A percentile compares a stretch with the other conserved stretches of the same genome.
Conservation (phyloP, 2,888 invertebrate genomes). For the Chloroclystis v-ata region DNA sequence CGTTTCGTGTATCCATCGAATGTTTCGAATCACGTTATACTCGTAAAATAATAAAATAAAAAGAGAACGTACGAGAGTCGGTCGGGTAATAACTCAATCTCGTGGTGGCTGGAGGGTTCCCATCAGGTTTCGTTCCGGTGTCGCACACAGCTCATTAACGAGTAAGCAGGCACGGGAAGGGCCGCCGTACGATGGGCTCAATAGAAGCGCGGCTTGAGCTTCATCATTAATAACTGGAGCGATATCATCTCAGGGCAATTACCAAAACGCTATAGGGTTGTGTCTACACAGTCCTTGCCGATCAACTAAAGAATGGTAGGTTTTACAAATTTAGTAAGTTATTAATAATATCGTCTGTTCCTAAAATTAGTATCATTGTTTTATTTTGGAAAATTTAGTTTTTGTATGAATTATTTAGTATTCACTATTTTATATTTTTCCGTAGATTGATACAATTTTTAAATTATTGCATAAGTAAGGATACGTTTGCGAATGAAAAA, state of each 20-base stretch:
- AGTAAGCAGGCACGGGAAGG: constrained; percentile 54
- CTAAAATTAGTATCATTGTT: too few relatives aligned
- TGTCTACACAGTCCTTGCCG: constrained; percentile 22
- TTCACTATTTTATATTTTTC: too few relatives aligned
- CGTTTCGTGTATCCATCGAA: background rate
- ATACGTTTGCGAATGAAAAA: too few relatives aligned
- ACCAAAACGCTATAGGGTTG: constrained; percentile 55
- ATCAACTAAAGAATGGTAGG: too few relatives aligned
- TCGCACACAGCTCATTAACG: constrained; percentile 59
- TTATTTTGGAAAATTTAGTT: too few relatives aligned
- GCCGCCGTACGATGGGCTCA: constrained; percentile 72
- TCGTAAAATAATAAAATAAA: constrained; percentile 16
- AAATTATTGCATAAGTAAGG: too few relatives aligned
- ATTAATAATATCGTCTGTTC: too few relatives aligned
- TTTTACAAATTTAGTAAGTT: too few relatives aligned
- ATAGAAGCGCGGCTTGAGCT: constrained; percentile 65
- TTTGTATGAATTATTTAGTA: too few relatives aligned
- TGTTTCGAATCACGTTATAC: constrained; percentile 2
- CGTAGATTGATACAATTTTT: too few relatives aligned
- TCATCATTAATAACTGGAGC: constrained; percentile 67
- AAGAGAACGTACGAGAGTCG: constrained; percentile 10
- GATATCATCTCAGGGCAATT: constrained; percentile 61
- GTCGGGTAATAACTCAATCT: constrained; percentile 38
- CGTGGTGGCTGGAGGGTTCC: constrained; percentile 36
- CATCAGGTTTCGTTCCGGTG: constrained; percentile 55